phyloP scores from a whole-genome alignment of 2,797 vertebrate genomes.

The Myotis planiceps region DNA sequence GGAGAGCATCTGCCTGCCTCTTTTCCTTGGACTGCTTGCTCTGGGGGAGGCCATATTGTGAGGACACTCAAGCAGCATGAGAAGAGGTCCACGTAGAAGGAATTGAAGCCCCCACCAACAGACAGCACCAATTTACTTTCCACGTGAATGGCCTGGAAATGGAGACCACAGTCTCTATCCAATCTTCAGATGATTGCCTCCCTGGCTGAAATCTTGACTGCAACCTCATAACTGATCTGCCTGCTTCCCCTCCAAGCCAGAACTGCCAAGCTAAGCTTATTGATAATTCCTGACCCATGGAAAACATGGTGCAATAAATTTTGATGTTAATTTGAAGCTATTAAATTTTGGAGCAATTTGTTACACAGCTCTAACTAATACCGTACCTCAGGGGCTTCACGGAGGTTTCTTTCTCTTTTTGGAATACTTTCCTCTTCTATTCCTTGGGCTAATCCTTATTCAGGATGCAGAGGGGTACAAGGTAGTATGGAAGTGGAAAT shows the following conservation, averaged over 20 bases:
- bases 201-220: not conserved
- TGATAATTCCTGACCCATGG: not conserved
- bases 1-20: not conserved
- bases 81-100: not conserved
- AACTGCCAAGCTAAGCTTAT: not conserved
- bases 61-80: not conserved
- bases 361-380: not conserved
- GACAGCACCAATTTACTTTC: not conserved
- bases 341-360: not conserved
- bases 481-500: not conserved
- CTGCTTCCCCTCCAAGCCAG: not conserved
- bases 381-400: not conserved
- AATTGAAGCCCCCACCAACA: not conserved
- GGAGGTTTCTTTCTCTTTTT: not conserved
- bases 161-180: not conserved
- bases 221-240: not conserved
- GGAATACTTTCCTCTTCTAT: not conserved
- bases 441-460: not conserved
- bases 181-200: not conserved
- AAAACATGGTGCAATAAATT: not conserved
- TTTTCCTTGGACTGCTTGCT: not conserved
- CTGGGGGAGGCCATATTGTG: not conserved
- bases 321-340: conserved; percentile 10
- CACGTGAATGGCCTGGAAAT: not conserved
- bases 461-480: not conserved